phyloP scores from a whole-genome alignment of 1,140 invertebrate genomes.

The Gonioctena quinquepunctata region DNA sequence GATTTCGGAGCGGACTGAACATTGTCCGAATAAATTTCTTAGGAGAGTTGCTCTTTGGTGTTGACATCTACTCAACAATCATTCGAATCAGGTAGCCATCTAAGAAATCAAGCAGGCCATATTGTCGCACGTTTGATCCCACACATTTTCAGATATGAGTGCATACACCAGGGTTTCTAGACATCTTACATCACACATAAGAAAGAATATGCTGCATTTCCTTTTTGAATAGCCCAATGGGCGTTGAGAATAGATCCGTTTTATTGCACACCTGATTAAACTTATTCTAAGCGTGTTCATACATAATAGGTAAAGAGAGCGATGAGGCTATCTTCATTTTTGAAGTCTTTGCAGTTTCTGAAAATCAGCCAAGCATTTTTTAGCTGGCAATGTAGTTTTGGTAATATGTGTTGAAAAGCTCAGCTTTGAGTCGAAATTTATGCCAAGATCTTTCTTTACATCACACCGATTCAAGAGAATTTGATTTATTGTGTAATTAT shows the following conservation, averaged over 20 bases:
- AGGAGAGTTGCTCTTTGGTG: too few species aligned
- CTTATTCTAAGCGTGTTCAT: too few species aligned
- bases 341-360: background rate
- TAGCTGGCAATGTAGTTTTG: too few species aligned
- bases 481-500: background rate
- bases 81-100: too few species aligned
- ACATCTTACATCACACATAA: background rate
- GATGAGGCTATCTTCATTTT: background rate
- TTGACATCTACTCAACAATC: too few species aligned
- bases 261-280: background rate
- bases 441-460: background rate
- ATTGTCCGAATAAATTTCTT: too few species aligned
- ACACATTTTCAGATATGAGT: too few species aligned
- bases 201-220: background rate
- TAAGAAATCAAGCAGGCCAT: too few species aligned
- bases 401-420: background rate
- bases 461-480: background rate
- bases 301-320: background rate
- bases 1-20: too few species aligned
- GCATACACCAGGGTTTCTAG: too few species aligned
- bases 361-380: constrained; percentile 4
- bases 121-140: too few species aligned
- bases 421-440: background rate
- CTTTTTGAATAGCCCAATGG: background rate
- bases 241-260: background rate